A percentile compares a stretch with the other conserved stretches of the same genome.
These are phyloP conservation scores for Fukomys damarensis DNA, from an alignment of 2,113 vertebrate genomes.

Conservation along the genomic window DNA sequence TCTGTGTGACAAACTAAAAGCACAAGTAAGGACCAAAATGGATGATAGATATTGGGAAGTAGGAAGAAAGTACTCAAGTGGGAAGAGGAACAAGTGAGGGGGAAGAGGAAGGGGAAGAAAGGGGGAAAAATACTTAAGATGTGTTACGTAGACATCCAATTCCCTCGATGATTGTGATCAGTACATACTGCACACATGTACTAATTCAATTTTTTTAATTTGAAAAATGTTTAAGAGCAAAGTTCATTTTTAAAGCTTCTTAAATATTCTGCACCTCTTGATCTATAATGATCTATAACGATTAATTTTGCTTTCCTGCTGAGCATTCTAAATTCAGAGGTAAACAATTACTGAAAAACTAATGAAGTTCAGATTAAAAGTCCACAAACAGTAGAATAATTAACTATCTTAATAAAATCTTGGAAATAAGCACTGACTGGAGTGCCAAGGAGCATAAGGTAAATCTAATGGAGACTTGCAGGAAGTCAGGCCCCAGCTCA, in stretches of 20 bases:
- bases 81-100: neutral
- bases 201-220: neutral
- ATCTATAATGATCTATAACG: constrained; percentile 15
- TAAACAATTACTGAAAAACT: constrained; percentile 50
- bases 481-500: neutral
- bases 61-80: neutral
- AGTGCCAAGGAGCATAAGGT: constrained; percentile 22
- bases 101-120: neutral
- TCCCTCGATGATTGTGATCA: neutral
- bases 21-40: neutral
- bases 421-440: neutral
- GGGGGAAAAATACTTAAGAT: neutral
- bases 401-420: constrained; percentile 55
- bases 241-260: constrained; percentile 4
- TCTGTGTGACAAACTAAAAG: neutral
- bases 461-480: constrained; percentile 40
- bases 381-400: constrained; percentile 48
- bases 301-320: constrained; percentile 47
- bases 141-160: neutral
- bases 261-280: neutral
- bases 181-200: neutral
- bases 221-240: neutral
- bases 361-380: constrained; percentile 53
- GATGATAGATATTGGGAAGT: neutral
- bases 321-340: constrained; percentile 35